Base-by-base conservation (phyloP, 2,797 vertebrate genomes). In the Sebastes kiyomatsui region DNA sequence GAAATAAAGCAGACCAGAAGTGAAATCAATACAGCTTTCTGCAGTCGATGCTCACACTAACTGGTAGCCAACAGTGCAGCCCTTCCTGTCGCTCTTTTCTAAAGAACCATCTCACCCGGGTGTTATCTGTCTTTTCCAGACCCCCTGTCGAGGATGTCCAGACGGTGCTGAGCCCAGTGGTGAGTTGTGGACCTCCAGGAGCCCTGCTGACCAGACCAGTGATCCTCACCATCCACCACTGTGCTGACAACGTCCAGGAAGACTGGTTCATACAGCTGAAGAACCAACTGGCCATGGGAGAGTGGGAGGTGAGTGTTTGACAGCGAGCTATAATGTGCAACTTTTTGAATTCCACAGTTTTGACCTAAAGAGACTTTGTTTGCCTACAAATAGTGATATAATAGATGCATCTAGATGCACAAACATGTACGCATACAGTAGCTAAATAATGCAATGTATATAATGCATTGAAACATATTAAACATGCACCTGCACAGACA, bases 211-310 rank as follows among this genome's bases (percentile, higher is more conserved):
- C 98, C 62, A 95, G 98, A 38, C 98, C 98, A 0, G 94, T 97
- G 75, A 96, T 99, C 89, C 90, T 99, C 81, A 99, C 97, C 77
- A 96, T 99, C 92, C 97, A 97, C 92, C 98, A 99, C 93, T 98
- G 98, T 0, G 95, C 97, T 2, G 97, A 98, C 72, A 95, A 96
- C 0, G 96, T 95, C 78, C 96, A 96, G 0, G 97, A 99, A 22
- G 97, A 98, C 93, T 99, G 98, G 98, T 96, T 97, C 88, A 97
- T 99, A 75, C 97, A 98, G 90, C 95, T 99, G 77, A 98, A 97
- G 93, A 97, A 96, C 88, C 97, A 97, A 70, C 90, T 96, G 76
- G 84, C 94, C 35, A 97, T 97, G 92, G 97, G 97, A 42, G 96
- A 96, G 0, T 99, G 98, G 98, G 98, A 99, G 97, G 98, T 97